Base-by-base conservation (phyloP, 2,888 invertebrate species). In the Microplitis manilae region DNA sequence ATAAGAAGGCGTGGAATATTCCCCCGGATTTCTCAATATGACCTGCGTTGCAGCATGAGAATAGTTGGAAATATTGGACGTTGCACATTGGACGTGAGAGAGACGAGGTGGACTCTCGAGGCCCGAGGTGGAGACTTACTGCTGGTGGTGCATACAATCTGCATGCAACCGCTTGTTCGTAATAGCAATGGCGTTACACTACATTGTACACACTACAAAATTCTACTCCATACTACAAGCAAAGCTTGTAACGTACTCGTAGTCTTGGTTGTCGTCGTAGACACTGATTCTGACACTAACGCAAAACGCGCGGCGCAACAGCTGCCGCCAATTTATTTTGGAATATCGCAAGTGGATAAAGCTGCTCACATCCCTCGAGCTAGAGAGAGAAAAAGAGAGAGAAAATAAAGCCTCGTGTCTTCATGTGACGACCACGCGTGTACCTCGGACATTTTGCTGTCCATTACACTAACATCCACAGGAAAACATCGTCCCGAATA, bases 291-390 rank as follows among this genome's bases (percentile, higher is more conserved):
- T 84, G 84, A 85, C 84, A 84, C 82, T 83, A 83, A 84, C 82
- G 83, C 83, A 77, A 81, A 76, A 81, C 79, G 83, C 83, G 81
- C 84, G 83, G 81, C 82, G 86, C 86, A 86, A 86, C 88, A 89
- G 87, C 88, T 89, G 88, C 85, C 83, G 82, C 83, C 86, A 86
- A 89, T 89, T 89, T 88, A 89, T 89, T 89, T 89, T 87, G 84
- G 86, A 88, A 68, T 73, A 75, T 76, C 73, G 72, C 15, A 65
- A 50, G 69, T 15, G 67, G 68, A 40, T 40, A 59, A 73, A 70
- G 77, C 74, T 60, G 15, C 50, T 60, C 13, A 30, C 9, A 7
- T 62, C 30, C 50, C 38, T 30, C 30, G 30, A 30, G 30, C 30
- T 30, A 30, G 30, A 30, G 40, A 50, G 50, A 50, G 50, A 50